These are phyloP conservation scores for Battus philenor DNA, from an alignment of 1,140 invertebrate genomes.

Conservation along the genomic window DNA sequence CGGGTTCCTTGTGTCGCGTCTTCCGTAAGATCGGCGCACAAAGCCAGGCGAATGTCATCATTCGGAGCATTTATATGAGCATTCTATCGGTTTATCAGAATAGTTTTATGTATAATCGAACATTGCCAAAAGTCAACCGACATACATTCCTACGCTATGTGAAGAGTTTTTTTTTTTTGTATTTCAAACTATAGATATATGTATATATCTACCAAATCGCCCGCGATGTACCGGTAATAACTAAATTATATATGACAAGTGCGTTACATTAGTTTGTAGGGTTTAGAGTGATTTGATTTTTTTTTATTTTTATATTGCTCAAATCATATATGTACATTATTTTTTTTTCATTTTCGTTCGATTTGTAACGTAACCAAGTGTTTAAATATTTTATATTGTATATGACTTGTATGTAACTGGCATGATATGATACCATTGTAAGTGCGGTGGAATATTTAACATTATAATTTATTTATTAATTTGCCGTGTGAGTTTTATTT, in stretches of 20 bases:
- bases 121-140: constrained; percentile 45
- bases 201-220: too few relatives aligned
- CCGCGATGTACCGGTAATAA: too few relatives aligned
- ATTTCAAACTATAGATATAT: constrained; percentile 2
- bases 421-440: constrained; percentile 64
- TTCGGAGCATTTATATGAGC: constrained; percentile 11
- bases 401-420: constrained; percentile 60
- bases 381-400: constrained; percentile 66
- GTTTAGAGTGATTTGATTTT: constrained; percentile 58
- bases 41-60: not conserved
- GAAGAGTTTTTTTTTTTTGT: not conserved
- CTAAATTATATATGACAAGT: too few relatives aligned
- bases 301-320: constrained; percentile 73
- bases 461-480: constrained; percentile 76
- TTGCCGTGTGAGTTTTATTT: constrained; percentile 51
- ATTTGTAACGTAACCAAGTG: constrained; percentile 55
- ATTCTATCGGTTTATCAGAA: constrained; percentile 1
- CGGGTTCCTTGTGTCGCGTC: too few relatives aligned
- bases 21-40: not conserved
- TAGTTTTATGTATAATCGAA: constrained; percentile 20
- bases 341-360: constrained; percentile 31
- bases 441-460: constrained; percentile 71
- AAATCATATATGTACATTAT: constrained; percentile 55
- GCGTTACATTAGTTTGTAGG: constrained; percentile 15
- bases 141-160: constrained; percentile 55